These are phyloP conservation scores for Poliocrania exsul DNA, from an alignment of 2,797 vertebrate species.

Conservation along the genomic window DNA sequence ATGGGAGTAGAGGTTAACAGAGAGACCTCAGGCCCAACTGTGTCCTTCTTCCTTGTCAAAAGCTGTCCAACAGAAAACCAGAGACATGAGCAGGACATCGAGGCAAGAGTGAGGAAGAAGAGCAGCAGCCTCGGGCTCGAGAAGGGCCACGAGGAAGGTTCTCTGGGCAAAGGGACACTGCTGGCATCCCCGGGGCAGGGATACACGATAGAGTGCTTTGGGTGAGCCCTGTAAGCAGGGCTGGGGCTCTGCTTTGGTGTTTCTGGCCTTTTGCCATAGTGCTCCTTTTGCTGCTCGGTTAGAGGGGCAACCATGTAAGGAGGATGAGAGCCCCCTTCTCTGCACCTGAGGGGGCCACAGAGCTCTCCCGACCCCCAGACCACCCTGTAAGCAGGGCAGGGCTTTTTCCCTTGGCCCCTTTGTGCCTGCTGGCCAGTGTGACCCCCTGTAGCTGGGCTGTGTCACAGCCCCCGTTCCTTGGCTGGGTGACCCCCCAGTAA, in stretches of 20 bases:
- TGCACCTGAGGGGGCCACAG: neutral
- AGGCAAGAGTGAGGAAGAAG: neutral
- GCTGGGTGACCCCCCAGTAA: neutral
- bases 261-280: rapidly evolving
- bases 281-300: neutral
- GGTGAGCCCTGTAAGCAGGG: neutral
- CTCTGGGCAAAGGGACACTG: neutral
- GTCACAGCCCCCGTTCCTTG: too few relatives aligned
- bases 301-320: neutral
- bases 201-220: neutral
- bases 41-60: neutral
- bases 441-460: too few relatives aligned
- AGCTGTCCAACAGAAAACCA: too few relatives aligned
- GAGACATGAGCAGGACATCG: neutral
- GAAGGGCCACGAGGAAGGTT: neutral
- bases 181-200: neutral
- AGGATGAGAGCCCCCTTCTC: neutral
- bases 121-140: neutral
- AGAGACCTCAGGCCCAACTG: neutral
- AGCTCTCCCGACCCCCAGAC: neutral
- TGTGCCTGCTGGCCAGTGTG: too few relatives aligned
- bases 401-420: too few relatives aligned
- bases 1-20: too few relatives aligned
- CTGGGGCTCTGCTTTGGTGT: neutral
- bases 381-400: too few relatives aligned